These are phyloP conservation scores for Mayetiola destructor DNA, from an alignment of 2,888 invertebrate species.

Conservation along the genomic window DNA sequence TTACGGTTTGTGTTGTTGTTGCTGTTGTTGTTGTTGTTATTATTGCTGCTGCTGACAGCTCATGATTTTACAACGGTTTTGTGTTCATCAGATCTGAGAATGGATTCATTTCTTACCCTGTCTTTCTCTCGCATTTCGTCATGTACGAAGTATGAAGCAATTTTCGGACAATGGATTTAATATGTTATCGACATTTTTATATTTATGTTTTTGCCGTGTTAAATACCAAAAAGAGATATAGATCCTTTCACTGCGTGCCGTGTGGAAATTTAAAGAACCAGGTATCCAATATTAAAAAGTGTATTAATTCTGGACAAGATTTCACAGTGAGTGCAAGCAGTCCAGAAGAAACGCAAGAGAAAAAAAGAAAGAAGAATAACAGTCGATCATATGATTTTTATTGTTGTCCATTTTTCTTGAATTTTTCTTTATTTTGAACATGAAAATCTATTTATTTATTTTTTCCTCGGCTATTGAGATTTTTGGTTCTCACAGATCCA, in stretches of 20 bases:
- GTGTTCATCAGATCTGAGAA: background rate
- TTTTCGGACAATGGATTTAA: background rate
- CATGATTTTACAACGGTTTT: background rate
- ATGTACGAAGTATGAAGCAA: background rate
- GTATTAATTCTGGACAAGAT: background rate
- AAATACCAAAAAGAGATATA: background rate
- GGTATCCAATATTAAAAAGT: background rate
- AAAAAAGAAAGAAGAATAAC: background rate
- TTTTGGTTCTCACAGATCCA: constrained; percentile 7
- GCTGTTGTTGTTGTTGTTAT: too few relatives aligned
- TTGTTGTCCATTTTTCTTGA: background rate
- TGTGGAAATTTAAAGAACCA: background rate
- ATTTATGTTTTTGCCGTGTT: background rate
- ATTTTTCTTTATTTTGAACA: background rate
- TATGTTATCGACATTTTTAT: background rate
- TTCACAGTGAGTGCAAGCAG: background rate
- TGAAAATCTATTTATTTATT: background rate
- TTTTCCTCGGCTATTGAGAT: background rate
- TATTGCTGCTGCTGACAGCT: too few relatives aligned
- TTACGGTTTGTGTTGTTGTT: too few relatives aligned
- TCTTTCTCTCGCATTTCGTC: background rate
- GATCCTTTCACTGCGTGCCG: background rate
- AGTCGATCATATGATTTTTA: constrained; percentile 10
- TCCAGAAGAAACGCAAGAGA: too few relatives aligned
- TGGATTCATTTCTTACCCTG: background rate